These are phyloP conservation scores for Lasioglossum lativentre DNA, from an alignment of 2,888 invertebrate genomes.

Conservation along the genomic window DNA sequence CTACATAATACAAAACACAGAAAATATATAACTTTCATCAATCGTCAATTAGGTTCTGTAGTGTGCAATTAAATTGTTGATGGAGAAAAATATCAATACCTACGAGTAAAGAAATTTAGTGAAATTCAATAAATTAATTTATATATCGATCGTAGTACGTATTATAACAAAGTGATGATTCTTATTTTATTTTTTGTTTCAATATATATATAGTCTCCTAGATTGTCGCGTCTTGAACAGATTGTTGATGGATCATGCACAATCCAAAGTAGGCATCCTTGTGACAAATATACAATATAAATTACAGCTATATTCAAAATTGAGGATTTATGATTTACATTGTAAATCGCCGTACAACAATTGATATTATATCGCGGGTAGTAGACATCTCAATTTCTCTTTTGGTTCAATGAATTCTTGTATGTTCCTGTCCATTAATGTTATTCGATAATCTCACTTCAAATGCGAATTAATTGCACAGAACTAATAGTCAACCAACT, in stretches of 20 bases:
- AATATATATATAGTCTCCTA: constrained; percentile 37
- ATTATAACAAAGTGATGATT: constrained; percentile 19
- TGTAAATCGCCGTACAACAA: constrained; percentile 33
- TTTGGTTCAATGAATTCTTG: constrained; percentile 4
- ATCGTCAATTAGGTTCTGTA: not conserved
- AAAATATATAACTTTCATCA: not conserved
- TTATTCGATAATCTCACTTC: constrained; percentile 9
- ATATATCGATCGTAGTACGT: constrained; percentile 8
- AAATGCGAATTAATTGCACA: constrained; percentile 26
- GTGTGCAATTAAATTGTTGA: constrained; percentile 8
- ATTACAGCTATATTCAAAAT: constrained; percentile 61
- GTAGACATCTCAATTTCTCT: constrained; percentile 31
- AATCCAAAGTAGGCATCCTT: constrained; percentile 59
- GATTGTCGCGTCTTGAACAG: constrained; percentile 41
- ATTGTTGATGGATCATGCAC: constrained; percentile 29
- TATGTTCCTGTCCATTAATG: constrained; percentile 23
- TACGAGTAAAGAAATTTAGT: not conserved
- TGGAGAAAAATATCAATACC: not conserved
- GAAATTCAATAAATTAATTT: constrained; percentile 11
- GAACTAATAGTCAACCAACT: constrained; percentile 25
- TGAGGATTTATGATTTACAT: constrained; percentile 30
- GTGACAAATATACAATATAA: constrained; percentile 72
- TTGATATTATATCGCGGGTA: constrained; percentile 44
- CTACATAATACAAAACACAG: not conserved
- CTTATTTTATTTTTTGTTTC: constrained; percentile 7